Conservation (phyloP, 2,797 vertebrate species). For the Acropternis orthonyx region DNA sequence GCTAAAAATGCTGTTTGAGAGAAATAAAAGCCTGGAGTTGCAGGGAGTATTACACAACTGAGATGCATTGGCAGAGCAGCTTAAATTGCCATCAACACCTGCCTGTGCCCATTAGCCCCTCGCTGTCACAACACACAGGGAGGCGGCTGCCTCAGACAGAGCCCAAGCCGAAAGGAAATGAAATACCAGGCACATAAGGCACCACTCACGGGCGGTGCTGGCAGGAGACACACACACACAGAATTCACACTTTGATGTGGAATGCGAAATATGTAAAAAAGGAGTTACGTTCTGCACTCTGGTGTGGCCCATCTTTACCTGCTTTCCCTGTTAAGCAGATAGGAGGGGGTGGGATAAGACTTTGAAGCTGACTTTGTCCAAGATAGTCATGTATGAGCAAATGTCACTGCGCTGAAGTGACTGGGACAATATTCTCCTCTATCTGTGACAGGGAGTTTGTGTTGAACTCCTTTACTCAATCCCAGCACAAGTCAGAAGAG, state of each 20-base stretch:
- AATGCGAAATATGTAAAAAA: rapidly evolving
- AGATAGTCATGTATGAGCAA: not conserved
- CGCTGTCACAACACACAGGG: rapidly evolving
- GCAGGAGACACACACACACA: not conserved
- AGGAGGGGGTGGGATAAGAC: not conserved
- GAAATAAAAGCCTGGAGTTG: not conserved
- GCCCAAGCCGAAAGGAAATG: not conserved
- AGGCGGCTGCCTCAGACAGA: not conserved
- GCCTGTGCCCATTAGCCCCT: not conserved
- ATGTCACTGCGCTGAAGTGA: not conserved
- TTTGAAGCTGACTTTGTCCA: not conserved
- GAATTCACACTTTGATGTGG: not conserved
- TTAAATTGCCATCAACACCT: not conserved
- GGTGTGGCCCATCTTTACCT: not conserved
- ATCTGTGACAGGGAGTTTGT: not conserved
- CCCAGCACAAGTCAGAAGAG: not conserved
- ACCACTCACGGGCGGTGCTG: not conserved
- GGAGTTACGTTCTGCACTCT: not conserved
- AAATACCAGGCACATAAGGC: rapidly evolving
- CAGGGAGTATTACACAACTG: not conserved
- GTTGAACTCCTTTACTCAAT: rapidly evolving
- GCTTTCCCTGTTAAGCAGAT: not conserved
- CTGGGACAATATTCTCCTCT: not conserved
- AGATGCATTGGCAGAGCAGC: not conserved
- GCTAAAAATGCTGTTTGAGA: not conserved